A percentile compares a stretch with the other conserved stretches of the same genome.
Evolutionary conservation across 2,797 vertebrate species (phyloP).

Genomic region (Trachurus trachurus): DNA sequence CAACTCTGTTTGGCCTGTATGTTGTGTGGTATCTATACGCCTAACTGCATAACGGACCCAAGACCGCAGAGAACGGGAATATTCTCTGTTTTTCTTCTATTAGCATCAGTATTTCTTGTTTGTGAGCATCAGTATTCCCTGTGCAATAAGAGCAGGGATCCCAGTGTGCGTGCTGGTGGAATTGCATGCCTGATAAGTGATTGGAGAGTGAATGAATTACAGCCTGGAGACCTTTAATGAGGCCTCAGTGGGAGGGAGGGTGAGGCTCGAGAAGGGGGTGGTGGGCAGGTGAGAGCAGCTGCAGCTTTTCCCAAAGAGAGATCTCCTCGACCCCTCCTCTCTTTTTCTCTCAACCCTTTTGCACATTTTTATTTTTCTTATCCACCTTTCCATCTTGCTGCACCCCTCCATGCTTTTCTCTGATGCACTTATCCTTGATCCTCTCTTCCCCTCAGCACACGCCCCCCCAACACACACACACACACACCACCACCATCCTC

Average conservation of each 20-base stretch:
- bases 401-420: slow-evolving; percentile 23
- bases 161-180: slow-evolving; percentile 36
- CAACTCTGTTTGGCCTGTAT: slow-evolving; percentile 37
- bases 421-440: slow-evolving; percentile 23
- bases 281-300: slow-evolving; percentile 77
- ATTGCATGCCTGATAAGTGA: slow-evolving; percentile 70
- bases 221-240: slow-evolving; percentile 80
- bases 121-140: slow-evolving; percentile 55
- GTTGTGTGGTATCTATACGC: slow-evolving; percentile 23
- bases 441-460: slow-evolving; percentile 21
- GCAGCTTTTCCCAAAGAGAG: slow-evolving; percentile 61
- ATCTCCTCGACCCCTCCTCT: slow-evolving; percentile 12
- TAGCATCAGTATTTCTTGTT: slow-evolving; percentile 21
- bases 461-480: slow-evolving; percentile 12
- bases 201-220: slow-evolving; percentile 78
- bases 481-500: slow-evolving; percentile 29
- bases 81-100: slow-evolving; percentile 3
- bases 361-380: slow-evolving; percentile 46
- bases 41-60: background rate
- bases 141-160: slow-evolving; percentile 41
- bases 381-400: slow-evolving; percentile 45
- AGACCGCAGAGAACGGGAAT: background rate
- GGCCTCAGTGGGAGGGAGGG: slow-evolving; percentile 61
- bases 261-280: slow-evolving; percentile 24
- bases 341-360: slow-evolving; percentile 26